A percentile compares a stretch with the other conserved stretches of the same genome.
phyloP scores from a whole-genome alignment of 2,797 vertebrate species.

The Anguilla marmorata region DNA sequence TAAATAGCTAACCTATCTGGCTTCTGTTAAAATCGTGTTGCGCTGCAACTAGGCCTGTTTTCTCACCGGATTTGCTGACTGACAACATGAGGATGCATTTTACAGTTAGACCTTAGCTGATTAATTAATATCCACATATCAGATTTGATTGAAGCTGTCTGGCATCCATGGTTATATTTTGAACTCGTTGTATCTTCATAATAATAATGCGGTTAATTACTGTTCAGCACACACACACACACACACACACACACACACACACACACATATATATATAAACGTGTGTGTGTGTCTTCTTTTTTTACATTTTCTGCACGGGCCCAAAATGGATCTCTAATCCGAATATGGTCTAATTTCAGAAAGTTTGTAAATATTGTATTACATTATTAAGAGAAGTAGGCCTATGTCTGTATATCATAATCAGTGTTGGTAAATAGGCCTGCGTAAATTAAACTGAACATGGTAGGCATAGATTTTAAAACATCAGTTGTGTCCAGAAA shows the following conservation, averaged over 20 bases:
- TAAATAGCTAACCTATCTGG: background rate
- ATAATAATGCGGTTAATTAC: conserved; percentile 41
- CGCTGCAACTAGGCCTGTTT: conserved; percentile 60
- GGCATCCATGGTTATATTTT: conserved; percentile 34
- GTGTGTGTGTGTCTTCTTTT: conserved; percentile 57
- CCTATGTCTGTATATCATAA: background rate
- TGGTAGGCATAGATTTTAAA: background rate
- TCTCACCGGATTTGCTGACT: conserved; percentile 71
- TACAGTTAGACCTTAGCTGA: background rate
- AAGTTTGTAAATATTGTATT: background rate
- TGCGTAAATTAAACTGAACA: background rate
- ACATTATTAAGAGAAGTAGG: background rate
- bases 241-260: no score
- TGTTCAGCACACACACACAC: no score
- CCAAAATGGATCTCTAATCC: background rate
- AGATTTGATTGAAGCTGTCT: conserved; percentile 22
- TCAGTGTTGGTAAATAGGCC: background rate
- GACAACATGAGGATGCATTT: conserved; percentile 76
- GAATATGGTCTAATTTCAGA: conserved; percentile 16
- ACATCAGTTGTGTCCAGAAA: background rate
- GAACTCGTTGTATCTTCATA: conserved; percentile 28
- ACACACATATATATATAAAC: no score
- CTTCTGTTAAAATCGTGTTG: conserved; percentile 69
- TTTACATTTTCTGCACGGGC: conserved; percentile 57
- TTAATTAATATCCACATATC: conserved; percentile 13